Evolutionary conservation across 2,888 invertebrate genomes (phyloP).

Genomic region (Drosophila koepferae): DNA sequence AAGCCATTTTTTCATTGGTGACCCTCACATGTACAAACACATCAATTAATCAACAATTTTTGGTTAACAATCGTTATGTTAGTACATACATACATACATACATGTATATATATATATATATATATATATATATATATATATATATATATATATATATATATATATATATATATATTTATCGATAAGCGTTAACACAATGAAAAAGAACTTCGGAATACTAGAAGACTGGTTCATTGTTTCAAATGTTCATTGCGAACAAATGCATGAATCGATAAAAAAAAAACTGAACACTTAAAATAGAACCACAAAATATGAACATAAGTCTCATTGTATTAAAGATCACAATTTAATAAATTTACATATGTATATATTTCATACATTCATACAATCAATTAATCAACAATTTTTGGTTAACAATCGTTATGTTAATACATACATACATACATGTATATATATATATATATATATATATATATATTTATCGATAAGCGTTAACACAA

Average conservation of each 20-base stretch:
- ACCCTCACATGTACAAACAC: not conserved
- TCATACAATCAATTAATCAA: no score
- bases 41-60: conserved; percentile 19
- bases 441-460: no score
- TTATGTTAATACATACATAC: no score
- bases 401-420: no score
- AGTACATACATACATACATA: not conserved
- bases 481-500: not conserved
- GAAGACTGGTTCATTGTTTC: not conserved
- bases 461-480: not conserved
- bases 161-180: not conserved
- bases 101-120: no score
- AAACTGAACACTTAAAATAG: not conserved
- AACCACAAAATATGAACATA: not conserved
- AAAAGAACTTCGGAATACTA: not conserved
- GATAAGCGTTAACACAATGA: not conserved
- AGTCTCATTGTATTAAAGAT: no score
- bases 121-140: no score
- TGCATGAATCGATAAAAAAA: not conserved
- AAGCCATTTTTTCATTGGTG: not conserved
- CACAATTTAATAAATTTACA: no score
- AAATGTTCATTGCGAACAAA: not conserved
- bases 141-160: no score
- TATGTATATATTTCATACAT: conserved; percentile 6
- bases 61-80: conserved; percentile 14